Conservation (phyloP, 2,797 vertebrate genomes). For the Ctenosaura bakeri region DNA sequence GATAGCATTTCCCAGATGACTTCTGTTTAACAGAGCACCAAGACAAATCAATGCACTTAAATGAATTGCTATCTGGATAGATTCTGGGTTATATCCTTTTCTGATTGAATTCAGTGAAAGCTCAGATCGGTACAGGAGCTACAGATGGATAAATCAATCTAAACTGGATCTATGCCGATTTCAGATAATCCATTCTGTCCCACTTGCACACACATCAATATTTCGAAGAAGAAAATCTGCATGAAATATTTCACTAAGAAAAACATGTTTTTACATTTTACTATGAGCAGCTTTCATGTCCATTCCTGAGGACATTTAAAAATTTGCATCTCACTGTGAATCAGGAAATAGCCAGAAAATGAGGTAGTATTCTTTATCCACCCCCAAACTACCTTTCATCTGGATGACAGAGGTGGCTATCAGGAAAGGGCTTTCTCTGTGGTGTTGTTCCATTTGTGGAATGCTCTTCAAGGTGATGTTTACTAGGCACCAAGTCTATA, state of each 20-base stretch:
- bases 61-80: not conserved
- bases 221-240: not conserved
- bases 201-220: not conserved
- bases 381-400: too few relatives aligned
- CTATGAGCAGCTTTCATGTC: not conserved
- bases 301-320: not conserved
- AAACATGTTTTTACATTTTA: not conserved
- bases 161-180: not conserved
- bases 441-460: too few relatives aligned
- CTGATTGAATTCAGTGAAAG: not conserved
- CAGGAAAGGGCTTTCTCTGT: too few relatives aligned
- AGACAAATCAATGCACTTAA: slow-evolving; percentile 8
- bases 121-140: not conserved
- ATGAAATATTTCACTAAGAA: not conserved
- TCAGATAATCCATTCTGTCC: not conserved
- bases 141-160: not conserved
- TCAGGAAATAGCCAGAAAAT: not conserved
- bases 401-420: too few relatives aligned
- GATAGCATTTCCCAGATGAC: slow-evolving; percentile 8
- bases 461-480: too few relatives aligned
- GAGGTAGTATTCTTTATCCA: too few relatives aligned
- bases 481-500: too few relatives aligned
- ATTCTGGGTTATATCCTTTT: not conserved
- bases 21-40: slow-evolving; percentile 9
- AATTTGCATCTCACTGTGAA: not conserved